These are phyloP conservation scores for Cryptocephalus primarius DNA, from an alignment of 2,888 invertebrate species.

Conservation along the genomic window DNA sequence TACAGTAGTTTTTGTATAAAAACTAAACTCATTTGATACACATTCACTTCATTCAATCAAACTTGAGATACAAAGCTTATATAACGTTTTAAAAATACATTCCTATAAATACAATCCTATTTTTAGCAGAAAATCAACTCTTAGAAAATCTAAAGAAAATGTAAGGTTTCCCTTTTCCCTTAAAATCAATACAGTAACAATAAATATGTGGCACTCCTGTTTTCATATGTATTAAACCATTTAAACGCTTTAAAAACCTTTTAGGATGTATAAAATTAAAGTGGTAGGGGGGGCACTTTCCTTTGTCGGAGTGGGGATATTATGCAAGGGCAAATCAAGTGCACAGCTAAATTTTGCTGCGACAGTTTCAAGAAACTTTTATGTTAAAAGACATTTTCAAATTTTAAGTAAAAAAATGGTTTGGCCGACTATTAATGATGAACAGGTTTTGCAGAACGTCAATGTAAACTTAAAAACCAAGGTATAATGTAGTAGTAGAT, in stretches of 20 bases:
- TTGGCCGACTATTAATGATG: conserved; percentile 18
- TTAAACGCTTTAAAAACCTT: too few relatives aligned
- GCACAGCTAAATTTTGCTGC: conserved; percentile 9
- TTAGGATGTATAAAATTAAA: too few relatives aligned
- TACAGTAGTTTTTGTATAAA: too few relatives aligned
- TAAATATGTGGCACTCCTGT: not conserved
- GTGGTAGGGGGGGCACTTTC: conserved; percentile 4
- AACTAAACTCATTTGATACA: too few relatives aligned
- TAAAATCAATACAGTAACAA: too few relatives aligned
- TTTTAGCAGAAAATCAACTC: too few relatives aligned
- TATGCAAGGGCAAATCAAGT: conserved; percentile 23
- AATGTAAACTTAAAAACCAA: conserved; percentile 4
- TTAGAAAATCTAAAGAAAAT: too few relatives aligned
- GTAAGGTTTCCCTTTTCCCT: too few relatives aligned
- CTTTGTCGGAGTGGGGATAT: conserved; percentile 15
- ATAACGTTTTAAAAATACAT: too few relatives aligned
- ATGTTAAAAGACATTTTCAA: not conserved
- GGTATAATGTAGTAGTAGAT: not conserved
- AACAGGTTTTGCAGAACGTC: conserved; percentile 10
- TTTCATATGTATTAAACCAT: not conserved
- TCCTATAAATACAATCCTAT: too few relatives aligned
- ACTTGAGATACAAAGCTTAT: too few relatives aligned
- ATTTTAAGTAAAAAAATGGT: conserved; percentile 18
- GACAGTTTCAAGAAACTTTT: not conserved
- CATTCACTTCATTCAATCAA: too few relatives aligned